Conservation (phyloP, 2,113 vertebrate genomes). For the Nerophis ophidion region DNA sequence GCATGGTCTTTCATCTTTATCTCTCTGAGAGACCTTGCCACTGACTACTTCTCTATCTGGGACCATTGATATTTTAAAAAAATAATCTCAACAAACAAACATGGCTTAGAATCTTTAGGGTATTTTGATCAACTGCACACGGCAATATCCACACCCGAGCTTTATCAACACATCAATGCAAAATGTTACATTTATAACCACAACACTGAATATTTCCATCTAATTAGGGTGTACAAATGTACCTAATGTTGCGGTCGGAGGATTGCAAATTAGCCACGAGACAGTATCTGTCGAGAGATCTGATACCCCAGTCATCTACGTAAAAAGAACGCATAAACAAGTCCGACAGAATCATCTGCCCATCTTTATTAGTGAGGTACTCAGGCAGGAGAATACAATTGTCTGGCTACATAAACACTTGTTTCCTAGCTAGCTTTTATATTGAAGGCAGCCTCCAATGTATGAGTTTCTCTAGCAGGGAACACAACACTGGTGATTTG, state of each 20-base stretch:
- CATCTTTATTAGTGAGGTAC: constrained; percentile 60
- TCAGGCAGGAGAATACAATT: constrained; percentile 53
- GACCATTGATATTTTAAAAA: constrained; percentile 8
- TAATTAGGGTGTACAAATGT: background rate
- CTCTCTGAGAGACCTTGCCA: constrained; percentile 28
- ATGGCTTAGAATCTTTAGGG: constrained; percentile 27
- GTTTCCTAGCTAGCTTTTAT: constrained; percentile 44
- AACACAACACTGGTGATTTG: constrained; percentile 41
- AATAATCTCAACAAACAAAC: constrained; percentile 4
- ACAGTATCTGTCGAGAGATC: constrained; percentile 45
- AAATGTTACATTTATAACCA: background rate
- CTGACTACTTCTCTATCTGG: constrained; percentile 12
- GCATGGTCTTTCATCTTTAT: constrained; percentile 18
- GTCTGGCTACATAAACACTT: constrained; percentile 47
- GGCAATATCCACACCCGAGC: background rate
- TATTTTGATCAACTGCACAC: constrained; percentile 46
- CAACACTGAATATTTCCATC: background rate
- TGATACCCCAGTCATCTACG: constrained; percentile 62
- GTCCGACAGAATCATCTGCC: constrained; percentile 55
- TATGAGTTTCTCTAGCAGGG: constrained; percentile 48
- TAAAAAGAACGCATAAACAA: constrained; percentile 53
- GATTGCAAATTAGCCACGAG: constrained; percentile 55
- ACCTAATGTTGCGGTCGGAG: background rate
- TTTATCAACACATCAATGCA: background rate
- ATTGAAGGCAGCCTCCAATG: constrained; percentile 46